Percentiles rank a stretch among this genome's conserved stretches.
Conservation (phyloP, 2,113 vertebrate species). For the Fulmarus glacialis region DNA sequence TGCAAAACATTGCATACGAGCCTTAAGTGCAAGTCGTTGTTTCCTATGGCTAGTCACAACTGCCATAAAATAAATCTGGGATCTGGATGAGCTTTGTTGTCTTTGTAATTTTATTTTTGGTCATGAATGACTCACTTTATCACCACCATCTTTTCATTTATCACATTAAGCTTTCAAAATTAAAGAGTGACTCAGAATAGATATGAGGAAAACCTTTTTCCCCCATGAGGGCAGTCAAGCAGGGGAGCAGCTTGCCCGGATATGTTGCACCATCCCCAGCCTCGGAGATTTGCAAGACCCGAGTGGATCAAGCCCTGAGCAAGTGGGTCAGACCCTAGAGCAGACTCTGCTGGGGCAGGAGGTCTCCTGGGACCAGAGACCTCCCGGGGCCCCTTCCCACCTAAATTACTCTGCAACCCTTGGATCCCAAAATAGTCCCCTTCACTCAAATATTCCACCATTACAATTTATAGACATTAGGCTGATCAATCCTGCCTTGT, state of each 20-base stretch:
- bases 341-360: background rate
- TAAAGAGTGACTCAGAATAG: background rate
- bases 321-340: background rate
- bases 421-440: background rate
- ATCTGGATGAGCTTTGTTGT: background rate
- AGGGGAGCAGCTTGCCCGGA: background rate
- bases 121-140: background rate
- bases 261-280: accelerated
- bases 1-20: background rate
- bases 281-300: background rate
- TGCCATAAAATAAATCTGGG: background rate
- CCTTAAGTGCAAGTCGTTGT: background rate
- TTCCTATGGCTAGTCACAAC: background rate
- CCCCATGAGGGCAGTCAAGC: background rate
- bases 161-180: background rate
- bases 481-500: background rate
- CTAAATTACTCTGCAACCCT: background rate
- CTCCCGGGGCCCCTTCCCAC: background rate
- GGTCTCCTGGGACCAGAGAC: background rate
- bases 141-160: background rate
- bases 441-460: accelerated
- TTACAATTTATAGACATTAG: background rate
- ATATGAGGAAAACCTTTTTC: background rate
- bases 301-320: background rate
- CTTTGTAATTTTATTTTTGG: background rate